Conservation (phyloP, 2,888 invertebrate genomes). For the Brachycybe producta region DNA sequence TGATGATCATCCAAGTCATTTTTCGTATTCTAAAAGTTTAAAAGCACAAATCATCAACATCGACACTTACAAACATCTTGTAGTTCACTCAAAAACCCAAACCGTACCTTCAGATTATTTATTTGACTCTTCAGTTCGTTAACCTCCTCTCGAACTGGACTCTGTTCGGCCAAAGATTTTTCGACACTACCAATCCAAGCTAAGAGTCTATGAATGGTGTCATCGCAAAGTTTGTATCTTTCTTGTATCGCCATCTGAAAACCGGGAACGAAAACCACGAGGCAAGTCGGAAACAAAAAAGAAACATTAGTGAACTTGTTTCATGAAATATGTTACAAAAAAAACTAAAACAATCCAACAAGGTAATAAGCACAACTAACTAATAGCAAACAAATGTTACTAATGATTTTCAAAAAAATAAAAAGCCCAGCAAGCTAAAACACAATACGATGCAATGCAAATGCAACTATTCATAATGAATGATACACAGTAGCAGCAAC, state of each 20-base stretch:
- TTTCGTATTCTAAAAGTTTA: slow-evolving; percentile 55
- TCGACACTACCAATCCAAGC: slow-evolving; percentile 79
- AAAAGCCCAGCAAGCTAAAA: too few species aligned
- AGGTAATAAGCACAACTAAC: too few species aligned
- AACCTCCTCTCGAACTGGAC: slow-evolving; percentile 70
- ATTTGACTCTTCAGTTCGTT: slow-evolving; percentile 80
- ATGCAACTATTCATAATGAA: too few species aligned
- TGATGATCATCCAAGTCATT: slow-evolving; percentile 78
- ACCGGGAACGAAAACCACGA: too few species aligned
- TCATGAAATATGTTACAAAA: too few species aligned
- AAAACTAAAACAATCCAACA: too few species aligned
- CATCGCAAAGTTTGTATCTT: slow-evolving; percentile 81
- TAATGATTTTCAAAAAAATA: too few species aligned
- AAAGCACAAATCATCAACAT: slow-evolving; percentile 1
- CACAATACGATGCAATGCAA: too few species aligned
- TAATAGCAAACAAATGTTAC: too few species aligned
- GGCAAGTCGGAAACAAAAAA: too few species aligned
- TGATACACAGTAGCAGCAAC: too few species aligned
- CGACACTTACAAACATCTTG: slow-evolving; percentile 6
- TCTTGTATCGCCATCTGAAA: slow-evolving; percentile 84
- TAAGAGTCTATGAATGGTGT: slow-evolving; percentile 65
- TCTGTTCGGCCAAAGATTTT: slow-evolving; percentile 67
- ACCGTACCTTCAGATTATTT: slow-evolving; percentile 62
- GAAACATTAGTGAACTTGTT: too few species aligned
- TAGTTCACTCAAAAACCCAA: background rate